These are phyloP conservation scores for Hippocampus abdominalis DNA, from an alignment of 2,113 vertebrate genomes.

Conservation along the genomic window DNA sequence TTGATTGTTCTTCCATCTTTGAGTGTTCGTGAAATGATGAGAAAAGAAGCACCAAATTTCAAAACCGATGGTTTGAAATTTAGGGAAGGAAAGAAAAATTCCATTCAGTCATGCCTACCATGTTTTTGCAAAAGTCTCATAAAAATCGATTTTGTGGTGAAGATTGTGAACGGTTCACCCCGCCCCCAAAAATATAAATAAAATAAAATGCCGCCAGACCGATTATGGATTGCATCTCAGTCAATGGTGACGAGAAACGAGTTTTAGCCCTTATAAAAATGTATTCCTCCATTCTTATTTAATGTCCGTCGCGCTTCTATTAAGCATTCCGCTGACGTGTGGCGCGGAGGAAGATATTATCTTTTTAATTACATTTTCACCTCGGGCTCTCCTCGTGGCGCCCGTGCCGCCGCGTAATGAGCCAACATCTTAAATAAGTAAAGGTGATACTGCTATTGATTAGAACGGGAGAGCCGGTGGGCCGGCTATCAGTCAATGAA, in stretches of 20 bases:
- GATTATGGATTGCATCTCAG: constrained; percentile 27
- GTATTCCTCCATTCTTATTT: constrained; percentile 27
- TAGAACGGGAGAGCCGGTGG: constrained; percentile 39
- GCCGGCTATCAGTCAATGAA: constrained; percentile 53
- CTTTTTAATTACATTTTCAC: constrained; percentile 64
- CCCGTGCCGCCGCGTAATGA: constrained; percentile 56
- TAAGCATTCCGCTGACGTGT: constrained; percentile 52
- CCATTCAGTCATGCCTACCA: too few species aligned
- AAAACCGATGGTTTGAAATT: too few species aligned
- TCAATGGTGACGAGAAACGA: constrained; percentile 14
- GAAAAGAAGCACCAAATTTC: neutral
- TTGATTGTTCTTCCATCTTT: constrained; percentile 6
- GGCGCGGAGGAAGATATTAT: constrained; percentile 52
- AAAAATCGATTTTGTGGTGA: constrained; percentile 22
- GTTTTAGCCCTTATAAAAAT: constrained; percentile 20
- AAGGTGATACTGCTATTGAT: constrained; percentile 66
- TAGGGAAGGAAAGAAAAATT: neutral
- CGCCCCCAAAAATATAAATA: neutral
- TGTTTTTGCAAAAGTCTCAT: neutral
- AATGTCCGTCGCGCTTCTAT: constrained; percentile 22
- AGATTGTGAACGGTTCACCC: neutral
- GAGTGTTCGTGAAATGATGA: neutral
- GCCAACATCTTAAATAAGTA: constrained; percentile 65
- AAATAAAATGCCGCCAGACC: constrained; percentile 29
- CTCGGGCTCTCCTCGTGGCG: constrained; percentile 53